phyloP scores from a whole-genome alignment of 2,888 invertebrate species.

The Melanotus villosus region DNA sequence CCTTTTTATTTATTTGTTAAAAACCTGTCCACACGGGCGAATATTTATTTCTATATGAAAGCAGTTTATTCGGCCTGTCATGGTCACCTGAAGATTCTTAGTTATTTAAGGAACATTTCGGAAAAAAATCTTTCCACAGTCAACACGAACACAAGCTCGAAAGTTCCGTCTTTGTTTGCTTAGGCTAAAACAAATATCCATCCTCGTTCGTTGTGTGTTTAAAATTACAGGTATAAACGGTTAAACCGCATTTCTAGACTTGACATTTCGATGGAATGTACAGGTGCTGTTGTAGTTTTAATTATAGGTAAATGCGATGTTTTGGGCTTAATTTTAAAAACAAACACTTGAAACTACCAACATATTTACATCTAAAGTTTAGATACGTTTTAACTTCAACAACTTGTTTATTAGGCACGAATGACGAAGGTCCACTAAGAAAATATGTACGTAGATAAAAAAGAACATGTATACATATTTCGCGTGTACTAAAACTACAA shows the following conservation, averaged over 20 bases:
- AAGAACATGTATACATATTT: no score
- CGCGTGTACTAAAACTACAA: no score
- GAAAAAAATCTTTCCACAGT: constrained; percentile 5
- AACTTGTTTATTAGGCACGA: no score
- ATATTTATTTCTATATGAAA: constrained; percentile 22
- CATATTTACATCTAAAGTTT: no score
- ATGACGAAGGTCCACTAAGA: no score
- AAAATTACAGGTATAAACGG: constrained; percentile 32
- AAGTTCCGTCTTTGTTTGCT: constrained; percentile 31
- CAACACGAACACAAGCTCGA: constrained; percentile 10
- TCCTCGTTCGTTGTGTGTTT: constrained; percentile 34
- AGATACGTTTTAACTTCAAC: no score
- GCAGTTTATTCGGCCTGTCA: constrained; percentile 18
- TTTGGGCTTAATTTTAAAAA: constrained; percentile 11
- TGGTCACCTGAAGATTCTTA: constrained; percentile 16
- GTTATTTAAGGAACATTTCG: constrained; percentile 28
- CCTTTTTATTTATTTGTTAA: constrained; percentile 9
- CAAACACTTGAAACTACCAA: neutral
- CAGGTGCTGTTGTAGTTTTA: constrained; percentile 32
- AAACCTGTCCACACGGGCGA: constrained; percentile 20
- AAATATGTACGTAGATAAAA: no score
- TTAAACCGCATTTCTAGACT: constrained; percentile 35
- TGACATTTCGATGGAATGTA: constrained; percentile 36
- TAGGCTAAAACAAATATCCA: constrained; percentile 18
- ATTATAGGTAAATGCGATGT: constrained; percentile 25